Conservation (phyloP, 1,140 invertebrate species). For the Drosophila serrata region DNA sequence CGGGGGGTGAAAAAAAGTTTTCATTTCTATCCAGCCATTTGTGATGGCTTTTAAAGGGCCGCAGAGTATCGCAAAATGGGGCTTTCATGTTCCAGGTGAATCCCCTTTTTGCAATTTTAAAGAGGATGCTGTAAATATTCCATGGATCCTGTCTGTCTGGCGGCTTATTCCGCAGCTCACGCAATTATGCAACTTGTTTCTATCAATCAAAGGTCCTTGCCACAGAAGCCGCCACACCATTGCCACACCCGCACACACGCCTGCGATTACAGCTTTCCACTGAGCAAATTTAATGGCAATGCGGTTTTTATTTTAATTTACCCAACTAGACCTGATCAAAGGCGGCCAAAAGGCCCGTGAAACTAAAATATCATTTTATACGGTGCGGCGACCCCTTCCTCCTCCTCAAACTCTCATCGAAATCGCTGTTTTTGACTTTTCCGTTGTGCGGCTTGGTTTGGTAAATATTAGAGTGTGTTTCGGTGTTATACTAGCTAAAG, state of each 20-base stretch:
- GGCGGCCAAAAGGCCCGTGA: conserved; percentile 42
- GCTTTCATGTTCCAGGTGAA: not conserved
- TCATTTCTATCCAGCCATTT: conserved; percentile 3
- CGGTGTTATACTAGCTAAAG: conserved; percentile 2
- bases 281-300: conserved; percentile 71
- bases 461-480: conserved; percentile 29
- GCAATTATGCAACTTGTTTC: conserved; percentile 69
- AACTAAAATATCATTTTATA: conserved; percentile 44
- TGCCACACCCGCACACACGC: conserved; percentile 6
- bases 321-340: conserved; percentile 56
- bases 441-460: conserved; percentile 26
- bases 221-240: conserved; percentile 61
- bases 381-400: not conserved
- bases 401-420: not conserved
- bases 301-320: conserved; percentile 80
- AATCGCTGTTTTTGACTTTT: conserved; percentile 27
- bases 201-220: conserved; percentile 69
- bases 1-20: conserved; percentile 45
- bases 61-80: conserved; percentile 12
- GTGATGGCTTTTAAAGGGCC: conserved; percentile 38
- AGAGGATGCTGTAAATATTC: conserved; percentile 34
- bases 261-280: conserved; percentile 33
- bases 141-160: conserved; percentile 4
- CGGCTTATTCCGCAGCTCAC: conserved; percentile 17
- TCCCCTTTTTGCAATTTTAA: conserved; percentile 25